Conservation (phyloP, 92 coral and sea anemone species). For the Epizoanthus rinbou region DNA sequence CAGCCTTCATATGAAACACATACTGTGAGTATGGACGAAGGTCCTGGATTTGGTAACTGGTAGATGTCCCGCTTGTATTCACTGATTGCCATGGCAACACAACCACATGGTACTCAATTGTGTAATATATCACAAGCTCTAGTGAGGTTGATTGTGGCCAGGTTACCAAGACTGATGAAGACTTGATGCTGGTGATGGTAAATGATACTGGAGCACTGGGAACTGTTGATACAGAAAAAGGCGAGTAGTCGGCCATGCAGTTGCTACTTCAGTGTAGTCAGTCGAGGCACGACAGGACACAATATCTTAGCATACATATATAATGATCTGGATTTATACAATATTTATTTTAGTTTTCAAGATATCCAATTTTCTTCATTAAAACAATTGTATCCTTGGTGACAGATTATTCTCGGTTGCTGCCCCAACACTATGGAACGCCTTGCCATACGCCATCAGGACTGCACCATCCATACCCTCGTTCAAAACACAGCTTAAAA, state of each 20-base stretch:
- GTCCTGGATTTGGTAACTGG: conserved; percentile 49
- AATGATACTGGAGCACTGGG: conserved; percentile 67
- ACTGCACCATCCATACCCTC: too few species aligned
- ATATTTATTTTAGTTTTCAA: too few species aligned
- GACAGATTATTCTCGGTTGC: too few species aligned
- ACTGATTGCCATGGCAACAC: conserved; percentile 62
- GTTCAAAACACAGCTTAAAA: too few species aligned
- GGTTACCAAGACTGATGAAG: conserved; percentile 66
- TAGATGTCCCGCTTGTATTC: conserved; percentile 42
- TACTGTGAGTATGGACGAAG: conserved; percentile 68
- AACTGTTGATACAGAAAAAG: conserved; percentile 48
- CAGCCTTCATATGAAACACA: conserved; percentile 70
- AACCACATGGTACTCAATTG: conserved; percentile 62
- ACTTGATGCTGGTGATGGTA: conserved; percentile 51
- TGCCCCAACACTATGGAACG: too few species aligned
- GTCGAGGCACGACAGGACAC: too few species aligned
- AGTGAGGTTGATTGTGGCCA: conserved; percentile 66
- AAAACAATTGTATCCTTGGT: too few species aligned
- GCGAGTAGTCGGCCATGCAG: neutral
- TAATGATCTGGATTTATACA: too few species aligned
- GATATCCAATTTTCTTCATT: too few species aligned
- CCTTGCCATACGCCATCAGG: too few species aligned
- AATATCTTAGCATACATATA: too few species aligned
- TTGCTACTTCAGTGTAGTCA: neutral
- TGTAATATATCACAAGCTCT: conserved; percentile 68